Base-by-base conservation (phyloP, 1,140 invertebrate genomes). In the Drosophila sp. region DNA sequence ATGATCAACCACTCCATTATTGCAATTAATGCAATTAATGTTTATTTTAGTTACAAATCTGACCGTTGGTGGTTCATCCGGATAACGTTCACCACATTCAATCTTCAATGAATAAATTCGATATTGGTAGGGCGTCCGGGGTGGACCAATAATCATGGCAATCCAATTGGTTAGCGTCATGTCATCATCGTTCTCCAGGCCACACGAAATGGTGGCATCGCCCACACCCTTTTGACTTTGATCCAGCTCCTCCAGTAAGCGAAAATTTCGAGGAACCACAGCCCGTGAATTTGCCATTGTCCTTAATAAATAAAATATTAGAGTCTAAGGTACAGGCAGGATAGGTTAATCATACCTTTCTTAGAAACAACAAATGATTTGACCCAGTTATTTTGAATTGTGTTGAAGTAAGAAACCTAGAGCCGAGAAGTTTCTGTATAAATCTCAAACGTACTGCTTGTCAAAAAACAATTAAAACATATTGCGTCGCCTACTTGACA, bases 161-260 rank as follows among this genome's bases (percentile, higher is more conserved):
- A 97, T 99, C 99, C 99, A 99, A 92, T 98, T 96, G 86, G 97
- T 98, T 56, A 99, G 94, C 79, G 97, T 98, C 97, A 99, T 99
- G 93, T 99, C 99, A 93, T 98, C 98, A 92, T 99, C 98, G 92
- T 98, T 98, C 93, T 99, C 98, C 74, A 99, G 94, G 61, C 99
- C 99, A 99, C 99, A 99, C 91, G 97, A 99, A 91, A 99, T 99
- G 47, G 98, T 99, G 65, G 98, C 98, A 95, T 99, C 99, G 63
- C 98, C 98, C 85, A 98, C 97, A 89, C 99, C 99, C 93, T 99
- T 99, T 93, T 99, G 98, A 67, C 98, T 98, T 93, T 98, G 97
- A 94, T 99, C 99, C 80, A 99, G 93, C 93, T 99, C 99, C 94
- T 99, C 98, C 78, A 99, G 93, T 80, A 99, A 94, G 85, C 98